Percentiles rank a stretch among this genome's conserved stretches.
These are phyloP conservation scores for Serranus cabrilla DNA, from an alignment of 2,797 vertebrate species.

Conservation along the genomic window DNA sequence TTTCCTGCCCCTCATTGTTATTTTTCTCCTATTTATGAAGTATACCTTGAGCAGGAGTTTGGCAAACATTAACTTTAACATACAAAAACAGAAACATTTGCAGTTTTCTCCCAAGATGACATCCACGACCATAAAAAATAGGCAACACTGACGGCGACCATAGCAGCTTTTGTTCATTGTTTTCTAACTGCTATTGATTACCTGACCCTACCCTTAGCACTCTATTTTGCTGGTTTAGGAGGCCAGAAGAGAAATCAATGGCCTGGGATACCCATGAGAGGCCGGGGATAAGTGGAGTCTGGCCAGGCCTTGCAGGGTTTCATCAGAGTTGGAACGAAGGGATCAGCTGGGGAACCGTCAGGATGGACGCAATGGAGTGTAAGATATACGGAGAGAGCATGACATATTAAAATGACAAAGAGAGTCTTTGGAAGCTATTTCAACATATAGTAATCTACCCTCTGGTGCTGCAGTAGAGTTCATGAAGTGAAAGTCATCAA, in stretches of 20 bases:
- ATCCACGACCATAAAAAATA: neutral
- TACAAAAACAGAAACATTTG: neutral
- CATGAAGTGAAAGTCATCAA: conserved; percentile 14
- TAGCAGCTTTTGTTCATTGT: conserved; percentile 55
- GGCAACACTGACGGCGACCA: neutral
- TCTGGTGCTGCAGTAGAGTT: conserved; percentile 10
- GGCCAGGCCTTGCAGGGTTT: conserved; percentile 50
- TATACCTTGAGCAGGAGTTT: neutral
- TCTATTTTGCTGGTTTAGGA: conserved; percentile 65
- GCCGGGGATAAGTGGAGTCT: conserved; percentile 54
- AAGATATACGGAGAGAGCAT: conserved; percentile 48
- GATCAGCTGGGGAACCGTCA: conserved; percentile 62
- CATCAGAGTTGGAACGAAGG: conserved; percentile 44
- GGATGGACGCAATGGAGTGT: conserved; percentile 55
- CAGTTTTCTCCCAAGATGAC: neutral
- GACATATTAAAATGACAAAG: conserved; percentile 50
- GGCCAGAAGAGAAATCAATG: conserved; percentile 76
- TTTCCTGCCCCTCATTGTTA: neutral
- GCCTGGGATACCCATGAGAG: conserved; percentile 68
- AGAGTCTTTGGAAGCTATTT: conserved; percentile 20
- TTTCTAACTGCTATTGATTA: conserved; percentile 73
- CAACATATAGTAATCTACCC: conserved; percentile 2
- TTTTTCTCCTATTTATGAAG: neutral
- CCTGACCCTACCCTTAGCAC: conserved; percentile 50
- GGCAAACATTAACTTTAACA: too few species aligned